These are phyloP conservation scores for Palloptera scutellata DNA, from an alignment of 2,888 invertebrate species.

Conservation along the genomic window DNA sequence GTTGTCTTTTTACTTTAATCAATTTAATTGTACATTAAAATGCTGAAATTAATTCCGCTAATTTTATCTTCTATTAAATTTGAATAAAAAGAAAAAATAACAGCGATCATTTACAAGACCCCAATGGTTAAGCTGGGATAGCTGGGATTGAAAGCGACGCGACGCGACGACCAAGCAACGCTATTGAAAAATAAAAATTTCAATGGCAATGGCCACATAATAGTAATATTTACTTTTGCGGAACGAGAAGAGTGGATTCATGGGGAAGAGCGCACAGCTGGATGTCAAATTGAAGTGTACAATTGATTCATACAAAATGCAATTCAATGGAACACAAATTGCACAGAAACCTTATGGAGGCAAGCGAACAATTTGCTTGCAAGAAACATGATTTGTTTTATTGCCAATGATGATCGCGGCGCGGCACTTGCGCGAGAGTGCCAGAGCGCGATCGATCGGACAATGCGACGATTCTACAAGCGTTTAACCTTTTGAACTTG, in stretches of 20 bases:
- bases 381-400: constrained; percentile 34
- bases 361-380: not conserved
- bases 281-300: constrained; percentile 51
- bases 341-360: constrained; percentile 11
- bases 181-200: too few species aligned
- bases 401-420: constrained; percentile 6
- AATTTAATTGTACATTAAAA: too few species aligned
- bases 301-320: constrained; percentile 25
- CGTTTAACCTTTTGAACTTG: constrained; percentile 58
- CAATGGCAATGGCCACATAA: too few species aligned
- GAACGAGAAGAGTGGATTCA: constrained; percentile 16
- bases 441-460: constrained; percentile 38
- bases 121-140: too few species aligned
- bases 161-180: too few species aligned
- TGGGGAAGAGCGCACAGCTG: constrained; percentile 49
- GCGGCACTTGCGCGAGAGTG: constrained; percentile 25
- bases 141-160: too few species aligned
- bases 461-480: constrained; percentile 41
- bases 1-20: too few species aligned
- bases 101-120: too few species aligned
- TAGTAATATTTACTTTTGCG: too few species aligned
- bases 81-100: too few species aligned
- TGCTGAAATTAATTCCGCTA: too few species aligned
- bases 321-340: constrained; percentile 13
- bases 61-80: too few species aligned